Base-by-base conservation (phyloP, 2,113 vertebrate genomes). In the Entosphenus tridentatus region DNA sequence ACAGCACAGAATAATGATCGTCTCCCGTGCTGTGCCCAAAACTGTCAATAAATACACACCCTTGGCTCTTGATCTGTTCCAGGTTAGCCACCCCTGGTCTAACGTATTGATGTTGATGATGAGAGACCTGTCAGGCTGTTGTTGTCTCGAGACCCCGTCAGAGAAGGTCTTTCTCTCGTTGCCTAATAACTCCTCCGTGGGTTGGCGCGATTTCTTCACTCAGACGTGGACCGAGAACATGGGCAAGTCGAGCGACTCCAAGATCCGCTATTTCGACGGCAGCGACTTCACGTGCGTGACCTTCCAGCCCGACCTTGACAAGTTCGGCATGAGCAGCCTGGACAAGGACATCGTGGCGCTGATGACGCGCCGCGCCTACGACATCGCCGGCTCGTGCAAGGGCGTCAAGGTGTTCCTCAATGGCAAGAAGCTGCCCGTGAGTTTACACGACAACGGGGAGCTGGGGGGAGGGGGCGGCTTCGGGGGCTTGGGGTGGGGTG, bases 151-250 rank as follows among this genome's bases (percentile, higher is more conserved):
- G 39, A 39, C 39, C 39, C 39, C 39, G 39, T 39, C 6, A 5
- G 39, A 7, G 39, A 39, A 39, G 39, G 39, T 39, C 39, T 39
- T 6, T 39, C 39, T 39, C 39, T 39, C 39, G 39, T 39, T 39
- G 39, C 39, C 39, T 39, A 39, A 39, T 39, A 3, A 39, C 39
- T 39, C 39, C 4, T 39, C 39, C 5, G 39, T 39, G 1, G 39
- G 39, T 39, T 39, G 10, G 9, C 8, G 3, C n/a, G n/a, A 65
- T 65, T 65, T 56, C 56, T 70, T 14, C n/a, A 58, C n/a, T 9
- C 74, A 98, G 95, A 92, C 84, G 3, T 98, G 92, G 95, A 86
- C 76, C 72, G 77, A 91, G 73, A 98, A 97, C 78, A 98, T 98
- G 95, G 78, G 76, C n/a, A 80, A 78, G 39, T 72, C 88, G 4